Evolutionary conservation across 1,140 invertebrate species (phyloP).

Genomic region (Pseudachorutes palmiensis): DNA sequence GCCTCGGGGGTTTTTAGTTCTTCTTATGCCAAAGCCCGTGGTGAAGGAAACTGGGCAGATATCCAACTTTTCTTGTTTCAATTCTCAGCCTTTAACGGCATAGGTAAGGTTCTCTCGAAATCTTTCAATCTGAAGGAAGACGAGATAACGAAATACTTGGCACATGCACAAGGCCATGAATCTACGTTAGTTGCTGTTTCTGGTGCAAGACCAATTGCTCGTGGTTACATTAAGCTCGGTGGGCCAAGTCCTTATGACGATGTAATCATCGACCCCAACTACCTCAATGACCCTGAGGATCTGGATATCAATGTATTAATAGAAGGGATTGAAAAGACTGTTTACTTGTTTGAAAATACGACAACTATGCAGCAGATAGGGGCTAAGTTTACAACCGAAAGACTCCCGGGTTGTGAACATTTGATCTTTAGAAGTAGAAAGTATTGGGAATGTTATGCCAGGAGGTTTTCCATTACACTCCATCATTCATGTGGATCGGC

Average conservation of each 20-base stretch:
- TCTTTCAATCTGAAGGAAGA: background rate
- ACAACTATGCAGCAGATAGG: slow-evolving; percentile 11
- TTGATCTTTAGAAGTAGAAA: background rate
- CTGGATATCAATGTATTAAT: slow-evolving; percentile 14
- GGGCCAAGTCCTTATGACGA: background rate
- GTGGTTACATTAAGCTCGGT: background rate
- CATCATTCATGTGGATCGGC: slow-evolving; percentile 63
- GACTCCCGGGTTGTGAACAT: slow-evolving; percentile 15
- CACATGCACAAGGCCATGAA: slow-evolving; percentile 1
- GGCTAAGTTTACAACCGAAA: background rate
- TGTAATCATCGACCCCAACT: slow-evolving; percentile 17
- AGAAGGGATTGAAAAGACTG: slow-evolving; percentile 12
- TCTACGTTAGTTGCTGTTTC: background rate
- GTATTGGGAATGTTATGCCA: slow-evolving; percentile 41
- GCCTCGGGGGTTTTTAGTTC: slow-evolving; percentile 15
- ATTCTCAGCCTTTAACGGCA: background rate
- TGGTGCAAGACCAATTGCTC: slow-evolving; percentile 1
- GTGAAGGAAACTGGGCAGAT: slow-evolving; percentile 14
- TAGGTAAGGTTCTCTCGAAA: background rate
- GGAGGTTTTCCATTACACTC: slow-evolving; percentile 49
- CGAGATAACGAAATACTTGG: background rate
- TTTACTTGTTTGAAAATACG: slow-evolving; percentile 19
- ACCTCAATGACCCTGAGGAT: slow-evolving; percentile 5
- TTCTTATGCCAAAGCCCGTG: slow-evolving; percentile 8
- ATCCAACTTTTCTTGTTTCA: slow-evolving; percentile 1